A percentile compares a stretch with the other conserved stretches of the same genome.
Evolutionary conservation across 2,113 vertebrate genomes (phyloP).

Genomic region (Barbus barbus): DNA sequence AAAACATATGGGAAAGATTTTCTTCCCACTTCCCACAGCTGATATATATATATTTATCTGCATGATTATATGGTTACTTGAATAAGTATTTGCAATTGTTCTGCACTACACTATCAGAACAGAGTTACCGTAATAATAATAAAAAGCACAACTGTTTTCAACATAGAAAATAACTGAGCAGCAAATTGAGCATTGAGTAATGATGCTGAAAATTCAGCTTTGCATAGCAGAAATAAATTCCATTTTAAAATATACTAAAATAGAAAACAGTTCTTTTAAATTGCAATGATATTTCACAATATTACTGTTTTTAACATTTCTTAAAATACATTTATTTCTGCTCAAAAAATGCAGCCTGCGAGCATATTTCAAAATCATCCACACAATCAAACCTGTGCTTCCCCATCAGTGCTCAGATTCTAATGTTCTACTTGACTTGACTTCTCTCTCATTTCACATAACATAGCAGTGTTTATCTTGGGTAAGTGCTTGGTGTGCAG

Average conservation of each 20-base stretch:
- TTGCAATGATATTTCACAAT: background rate
- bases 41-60: too few species aligned
- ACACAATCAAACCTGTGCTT: background rate
- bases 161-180: background rate
- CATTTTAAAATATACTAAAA: background rate
- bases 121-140: too few species aligned
- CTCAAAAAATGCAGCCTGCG: background rate
- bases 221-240: background rate
- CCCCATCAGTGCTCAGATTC: background rate
- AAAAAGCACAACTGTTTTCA: too few species aligned
- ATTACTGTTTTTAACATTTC: background rate
- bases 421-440: conserved; percentile 5
- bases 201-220: background rate
- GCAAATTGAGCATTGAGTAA: background rate
- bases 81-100: background rate
- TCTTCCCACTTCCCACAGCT: background rate
- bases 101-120: too few species aligned
- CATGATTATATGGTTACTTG: background rate
- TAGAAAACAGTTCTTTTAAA: background rate
- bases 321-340: too few species aligned
- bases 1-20: background rate
- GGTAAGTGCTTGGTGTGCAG: conserved; percentile 30
- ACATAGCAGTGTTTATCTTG: conserved; percentile 29
- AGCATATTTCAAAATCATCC: background rate
- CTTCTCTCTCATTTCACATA: conserved; percentile 18